A percentile compares a stretch with the other conserved stretches of the same genome.
Evolutionary conservation across 2,888 invertebrate genomes (phyloP).

Genomic region (Cephus spinipes): DNA sequence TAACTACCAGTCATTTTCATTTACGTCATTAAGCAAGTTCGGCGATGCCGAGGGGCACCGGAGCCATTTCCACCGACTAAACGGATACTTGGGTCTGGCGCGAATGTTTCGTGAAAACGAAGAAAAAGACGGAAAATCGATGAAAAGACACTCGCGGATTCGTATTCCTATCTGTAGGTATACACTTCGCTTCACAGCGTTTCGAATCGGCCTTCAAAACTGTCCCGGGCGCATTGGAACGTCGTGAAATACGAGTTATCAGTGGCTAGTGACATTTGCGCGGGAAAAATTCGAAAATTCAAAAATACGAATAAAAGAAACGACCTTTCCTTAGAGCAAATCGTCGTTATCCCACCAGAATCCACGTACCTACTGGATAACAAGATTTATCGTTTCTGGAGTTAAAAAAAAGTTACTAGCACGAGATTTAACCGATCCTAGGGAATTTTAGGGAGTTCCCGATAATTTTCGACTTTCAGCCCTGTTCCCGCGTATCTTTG

Average conservation of each 20-base stretch:
- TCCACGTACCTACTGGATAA: too few species aligned
- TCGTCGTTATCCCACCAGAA: too few species aligned
- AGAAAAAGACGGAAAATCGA: conserved; percentile 8
- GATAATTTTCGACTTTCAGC: too few species aligned
- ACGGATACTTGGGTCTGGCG: conserved; percentile 22
- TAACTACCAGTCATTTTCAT: conserved; percentile 52
- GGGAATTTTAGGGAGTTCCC: too few species aligned
- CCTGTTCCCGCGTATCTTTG: too few species aligned
- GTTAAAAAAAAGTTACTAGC: too few species aligned
- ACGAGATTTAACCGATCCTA: too few species aligned
- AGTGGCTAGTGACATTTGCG: neutral
- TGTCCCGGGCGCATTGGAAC: neutral
- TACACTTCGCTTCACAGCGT: conserved; percentile 18
- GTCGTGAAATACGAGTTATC: too few species aligned
- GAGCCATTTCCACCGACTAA: too few species aligned
- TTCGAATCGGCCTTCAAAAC: conserved; percentile 24
- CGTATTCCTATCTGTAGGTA: conserved; percentile 10
- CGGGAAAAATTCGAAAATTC: conserved; percentile 14
- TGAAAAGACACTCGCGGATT: conserved; percentile 7
- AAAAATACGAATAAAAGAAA: neutral
- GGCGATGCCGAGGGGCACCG: conserved; percentile 16
- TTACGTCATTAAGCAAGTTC: conserved; percentile 46
- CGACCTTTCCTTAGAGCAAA: too few species aligned
- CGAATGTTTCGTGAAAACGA: conserved; percentile 21
- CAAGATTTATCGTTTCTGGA: too few species aligned